These are phyloP conservation scores for Alethe castanea DNA, from an alignment of 2,113 vertebrate species.

Conservation along the genomic window DNA sequence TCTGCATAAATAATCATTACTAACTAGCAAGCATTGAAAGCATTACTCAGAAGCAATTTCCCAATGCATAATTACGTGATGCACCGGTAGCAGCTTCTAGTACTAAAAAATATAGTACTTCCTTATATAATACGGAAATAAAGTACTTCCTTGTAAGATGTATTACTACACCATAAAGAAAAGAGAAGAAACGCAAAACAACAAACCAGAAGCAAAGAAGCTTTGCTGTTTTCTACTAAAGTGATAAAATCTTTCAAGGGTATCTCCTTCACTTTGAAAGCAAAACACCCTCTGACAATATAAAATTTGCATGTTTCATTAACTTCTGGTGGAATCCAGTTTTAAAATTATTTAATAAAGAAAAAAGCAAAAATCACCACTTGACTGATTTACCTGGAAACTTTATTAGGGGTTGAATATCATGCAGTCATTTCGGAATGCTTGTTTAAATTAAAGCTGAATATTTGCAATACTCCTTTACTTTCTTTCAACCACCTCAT, in stretches of 20 bases:
- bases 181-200: neutral
- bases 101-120: too few species aligned
- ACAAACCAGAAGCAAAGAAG: neutral
- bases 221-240: neutral
- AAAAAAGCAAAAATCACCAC: neutral
- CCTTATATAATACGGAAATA: too few species aligned
- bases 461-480: neutral
- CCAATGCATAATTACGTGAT: neutral
- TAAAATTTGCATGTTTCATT: neutral
- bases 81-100: neutral
- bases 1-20: neutral
- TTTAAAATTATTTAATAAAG: neutral
- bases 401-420: neutral
- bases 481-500: neutral
- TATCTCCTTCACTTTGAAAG: neutral
- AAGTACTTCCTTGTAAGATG: neutral
- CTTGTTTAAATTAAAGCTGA: neutral
- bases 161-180: neutral
- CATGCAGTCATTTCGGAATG: neutral
- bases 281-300: neutral
- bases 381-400: neutral
- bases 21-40: neutral
- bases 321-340: neutral
- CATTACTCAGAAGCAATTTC: constrained; percentile 3
- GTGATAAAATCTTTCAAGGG: neutral